Conservation (phyloP, 2,113 vertebrate species). For the Salvelinus sp. region DNA sequence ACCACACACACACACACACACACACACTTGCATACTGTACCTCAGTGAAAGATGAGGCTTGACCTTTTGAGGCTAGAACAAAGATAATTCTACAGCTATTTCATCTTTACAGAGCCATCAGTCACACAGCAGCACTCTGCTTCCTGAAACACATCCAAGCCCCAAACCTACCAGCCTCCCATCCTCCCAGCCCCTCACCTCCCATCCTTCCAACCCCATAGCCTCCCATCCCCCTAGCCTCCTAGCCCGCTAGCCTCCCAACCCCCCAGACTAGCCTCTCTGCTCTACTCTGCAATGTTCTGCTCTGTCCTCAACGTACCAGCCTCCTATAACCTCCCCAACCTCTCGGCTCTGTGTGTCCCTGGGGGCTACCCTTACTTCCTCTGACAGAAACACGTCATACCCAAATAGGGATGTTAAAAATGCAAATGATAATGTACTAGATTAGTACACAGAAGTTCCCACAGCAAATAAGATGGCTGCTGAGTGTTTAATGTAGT, state of each 20-base stretch:
- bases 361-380: conserved; percentile 3
- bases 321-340: not conserved
- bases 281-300: not conserved
- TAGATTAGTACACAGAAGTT: not conserved
- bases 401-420: not conserved
- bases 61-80: no score
- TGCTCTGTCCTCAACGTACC: conserved; percentile 1
- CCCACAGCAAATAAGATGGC: not conserved
- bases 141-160: no score
- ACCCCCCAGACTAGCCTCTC: not conserved
- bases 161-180: no score
- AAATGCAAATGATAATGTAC: not conserved
- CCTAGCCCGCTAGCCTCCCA: no score
- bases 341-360: not conserved
- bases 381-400: not conserved
- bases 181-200: no score
- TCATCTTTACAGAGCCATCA: no score
- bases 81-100: no score
- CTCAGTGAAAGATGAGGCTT: no score
- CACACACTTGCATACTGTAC: no score
- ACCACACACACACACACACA: not conserved
- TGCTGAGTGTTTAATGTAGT: not conserved
- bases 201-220: no score
- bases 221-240: no score
- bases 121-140: no score